phyloP scores from a whole-genome alignment of 2,888 invertebrate species.

The Trissolcus japonicus region DNA sequence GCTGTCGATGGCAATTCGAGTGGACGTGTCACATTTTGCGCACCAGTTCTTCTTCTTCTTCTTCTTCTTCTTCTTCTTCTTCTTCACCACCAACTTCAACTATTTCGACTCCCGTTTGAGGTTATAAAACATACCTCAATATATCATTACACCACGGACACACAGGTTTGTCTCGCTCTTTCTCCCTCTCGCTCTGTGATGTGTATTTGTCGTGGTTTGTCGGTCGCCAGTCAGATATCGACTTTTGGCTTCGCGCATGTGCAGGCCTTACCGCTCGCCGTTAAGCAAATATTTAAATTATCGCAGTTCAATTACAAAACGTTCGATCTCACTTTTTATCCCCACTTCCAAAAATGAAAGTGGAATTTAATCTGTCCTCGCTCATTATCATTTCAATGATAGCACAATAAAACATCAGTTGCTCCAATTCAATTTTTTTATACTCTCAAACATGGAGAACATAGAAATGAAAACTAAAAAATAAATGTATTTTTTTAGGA shows the following conservation, averaged over 20 bases:
- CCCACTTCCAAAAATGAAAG: not conserved
- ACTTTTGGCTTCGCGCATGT: slow-evolving; percentile 53
- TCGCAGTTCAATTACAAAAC: slow-evolving; percentile 17
- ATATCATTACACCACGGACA: slow-evolving; percentile 20
- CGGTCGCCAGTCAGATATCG: slow-evolving; percentile 56
- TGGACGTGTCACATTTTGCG: not conserved
- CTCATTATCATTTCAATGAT: not conserved
- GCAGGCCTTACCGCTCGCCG: slow-evolving; percentile 20
- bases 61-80: too few relatives aligned
- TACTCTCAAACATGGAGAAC: not conserved
- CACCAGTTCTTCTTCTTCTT: too few relatives aligned
- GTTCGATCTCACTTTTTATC: slow-evolving; percentile 6
- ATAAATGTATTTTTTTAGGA: too few relatives aligned
- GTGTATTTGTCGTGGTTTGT: slow-evolving; percentile 25
- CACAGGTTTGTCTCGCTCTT: slow-evolving; percentile 1
- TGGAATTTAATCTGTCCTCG: not conserved
- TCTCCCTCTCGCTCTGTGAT: slow-evolving; percentile 1
- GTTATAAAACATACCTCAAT: slow-evolving; percentile 58
- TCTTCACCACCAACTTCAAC: not conserved
- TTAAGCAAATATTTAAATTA: slow-evolving; percentile 47
- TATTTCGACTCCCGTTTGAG: slow-evolving; percentile 44
- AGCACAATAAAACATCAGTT: not conserved
- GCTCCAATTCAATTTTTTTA: not conserved
- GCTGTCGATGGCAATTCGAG: too few relatives aligned
- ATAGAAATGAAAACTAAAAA: too few relatives aligned